Conservation (phyloP, 2,888 invertebrate genomes). For the Bombylius major region DNA sequence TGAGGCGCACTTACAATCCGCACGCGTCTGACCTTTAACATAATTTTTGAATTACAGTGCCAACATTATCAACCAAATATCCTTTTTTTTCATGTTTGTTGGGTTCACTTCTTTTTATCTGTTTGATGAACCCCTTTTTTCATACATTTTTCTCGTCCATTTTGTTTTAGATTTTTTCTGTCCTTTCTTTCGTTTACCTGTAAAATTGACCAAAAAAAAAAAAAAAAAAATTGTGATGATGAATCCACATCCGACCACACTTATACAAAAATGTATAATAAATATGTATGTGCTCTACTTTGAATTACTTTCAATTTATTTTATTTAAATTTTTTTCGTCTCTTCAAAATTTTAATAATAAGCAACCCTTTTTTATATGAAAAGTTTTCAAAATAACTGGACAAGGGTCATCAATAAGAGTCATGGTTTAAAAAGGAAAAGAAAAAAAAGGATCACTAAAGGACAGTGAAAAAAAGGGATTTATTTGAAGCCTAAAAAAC, state of each 20-base stretch:
- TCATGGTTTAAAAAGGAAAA: not conserved
- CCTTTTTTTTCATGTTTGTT: no score
- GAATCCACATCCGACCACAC: no score
- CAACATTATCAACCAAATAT: constrained; percentile 6
- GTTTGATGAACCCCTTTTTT: not conserved
- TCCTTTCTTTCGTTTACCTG: no score
- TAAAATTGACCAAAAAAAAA: no score
- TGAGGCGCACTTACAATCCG: not conserved
- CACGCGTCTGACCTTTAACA: constrained; percentile 14
- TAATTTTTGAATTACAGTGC: constrained; percentile 10
- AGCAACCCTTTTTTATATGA: not conserved
- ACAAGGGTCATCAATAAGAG: not conserved
- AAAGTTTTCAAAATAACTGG: not conserved
- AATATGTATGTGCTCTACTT: no score
- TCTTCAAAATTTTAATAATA: no score
- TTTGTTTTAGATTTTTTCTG: no score
- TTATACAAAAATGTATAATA: no score
- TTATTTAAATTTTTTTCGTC: no score
- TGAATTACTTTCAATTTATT: no score
- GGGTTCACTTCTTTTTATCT: not conserved
- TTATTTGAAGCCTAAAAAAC: not conserved
- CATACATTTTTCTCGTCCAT: not conserved
- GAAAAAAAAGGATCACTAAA: not conserved
- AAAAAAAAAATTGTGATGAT: no score
- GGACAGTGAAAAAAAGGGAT: not conserved